These are phyloP conservation scores for Varecia variegata DNA, from an alignment of 2,797 vertebrate genomes.

Conservation along the genomic window DNA sequence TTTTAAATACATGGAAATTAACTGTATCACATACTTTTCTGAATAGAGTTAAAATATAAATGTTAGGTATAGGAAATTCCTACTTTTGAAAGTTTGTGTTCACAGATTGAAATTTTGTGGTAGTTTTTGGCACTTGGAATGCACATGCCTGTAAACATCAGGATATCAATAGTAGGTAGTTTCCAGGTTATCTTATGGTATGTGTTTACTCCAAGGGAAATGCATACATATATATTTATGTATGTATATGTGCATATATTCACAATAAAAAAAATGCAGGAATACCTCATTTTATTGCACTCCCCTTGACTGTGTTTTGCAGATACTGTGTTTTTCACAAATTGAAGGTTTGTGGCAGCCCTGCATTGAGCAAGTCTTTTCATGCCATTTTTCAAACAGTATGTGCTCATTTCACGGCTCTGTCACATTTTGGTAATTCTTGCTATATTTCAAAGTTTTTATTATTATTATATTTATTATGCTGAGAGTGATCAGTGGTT, in stretches of 20 bases:
- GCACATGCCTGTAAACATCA: background rate
- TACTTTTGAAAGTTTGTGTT: background rate
- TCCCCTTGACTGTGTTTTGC: background rate
- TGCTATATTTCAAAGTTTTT: background rate
- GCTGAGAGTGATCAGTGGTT: background rate
- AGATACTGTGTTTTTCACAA: background rate
- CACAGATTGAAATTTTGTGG: background rate
- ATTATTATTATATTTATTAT: background rate
- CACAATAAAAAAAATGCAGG: background rate
- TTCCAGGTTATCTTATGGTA: background rate
- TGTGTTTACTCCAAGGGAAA: background rate
- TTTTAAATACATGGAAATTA: background rate
- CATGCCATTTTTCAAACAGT: background rate
- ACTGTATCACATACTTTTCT: background rate
- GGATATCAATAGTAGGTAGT: background rate
- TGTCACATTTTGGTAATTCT: background rate
- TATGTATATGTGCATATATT: background rate
- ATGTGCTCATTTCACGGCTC: background rate
- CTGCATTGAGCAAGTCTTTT: background rate
- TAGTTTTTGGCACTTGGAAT: background rate
- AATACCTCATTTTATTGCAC: background rate
- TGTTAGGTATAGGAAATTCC: background rate
- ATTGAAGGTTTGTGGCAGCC: background rate
- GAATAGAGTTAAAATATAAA: conserved; percentile 16
- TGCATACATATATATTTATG: background rate